These are phyloP conservation scores for Eupleurogrammus muticus DNA, from an alignment of 2,797 vertebrate species.

Conservation along the genomic window DNA sequence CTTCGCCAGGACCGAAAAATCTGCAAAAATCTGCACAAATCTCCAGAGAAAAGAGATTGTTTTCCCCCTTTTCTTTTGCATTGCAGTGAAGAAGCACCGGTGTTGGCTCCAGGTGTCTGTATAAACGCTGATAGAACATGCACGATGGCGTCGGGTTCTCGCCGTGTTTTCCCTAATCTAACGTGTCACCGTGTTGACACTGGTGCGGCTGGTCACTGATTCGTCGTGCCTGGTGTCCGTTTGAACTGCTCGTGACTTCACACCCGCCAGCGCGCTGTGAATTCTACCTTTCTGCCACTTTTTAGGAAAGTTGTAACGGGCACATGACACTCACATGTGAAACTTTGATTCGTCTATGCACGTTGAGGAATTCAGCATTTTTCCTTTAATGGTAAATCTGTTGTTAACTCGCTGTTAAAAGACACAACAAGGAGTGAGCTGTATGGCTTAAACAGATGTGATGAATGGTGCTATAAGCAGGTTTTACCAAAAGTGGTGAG, in stretches of 20 bases:
- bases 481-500: conserved; percentile 25
- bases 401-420: background rate
- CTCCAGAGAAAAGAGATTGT: background rate
- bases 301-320: conserved; percentile 23
- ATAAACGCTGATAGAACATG: conserved; percentile 10
- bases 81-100: conserved; percentile 15
- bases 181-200: conserved; percentile 68
- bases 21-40: background rate
- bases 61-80: background rate
- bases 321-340: conserved; percentile 16
- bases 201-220: conserved; percentile 44
- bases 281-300: conserved; percentile 21
- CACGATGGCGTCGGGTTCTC: conserved; percentile 9
- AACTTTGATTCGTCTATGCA: background rate
- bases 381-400: conserved; percentile 25
- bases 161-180: conserved; percentile 36
- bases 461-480: conserved; percentile 23
- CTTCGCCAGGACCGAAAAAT: conserved; percentile 26
- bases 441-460: conserved; percentile 18
- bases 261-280: conserved; percentile 47
- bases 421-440: conserved; percentile 22
- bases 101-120: conserved; percentile 34
- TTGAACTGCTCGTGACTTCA: conserved; percentile 70
- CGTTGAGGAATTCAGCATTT: background rate
- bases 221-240: conserved; percentile 39